Conservation (phyloP, 2,113 vertebrate species). For the Terrapene triunguis region DNA sequence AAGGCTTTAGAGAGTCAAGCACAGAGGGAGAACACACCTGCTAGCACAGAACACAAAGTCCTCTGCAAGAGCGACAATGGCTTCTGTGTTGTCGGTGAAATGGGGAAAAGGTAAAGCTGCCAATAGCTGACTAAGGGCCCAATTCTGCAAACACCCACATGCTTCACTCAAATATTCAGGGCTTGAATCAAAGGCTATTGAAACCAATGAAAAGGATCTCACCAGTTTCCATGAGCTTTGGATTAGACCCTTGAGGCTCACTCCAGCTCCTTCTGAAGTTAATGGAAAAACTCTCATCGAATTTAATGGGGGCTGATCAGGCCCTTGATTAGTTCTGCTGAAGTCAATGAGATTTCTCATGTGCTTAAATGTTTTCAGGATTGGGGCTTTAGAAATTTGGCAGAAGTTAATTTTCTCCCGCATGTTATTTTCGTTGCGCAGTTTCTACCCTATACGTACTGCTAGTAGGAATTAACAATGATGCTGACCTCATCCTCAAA, state of each 20-base stretch:
- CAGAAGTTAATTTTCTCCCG: background rate
- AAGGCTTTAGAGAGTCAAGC: background rate
- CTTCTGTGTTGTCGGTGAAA: background rate
- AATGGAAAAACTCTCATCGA: background rate
- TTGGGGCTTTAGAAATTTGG: background rate
- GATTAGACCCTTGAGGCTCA: background rate
- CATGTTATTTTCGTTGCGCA: background rate
- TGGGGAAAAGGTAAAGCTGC: background rate
- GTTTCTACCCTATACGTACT: background rate
- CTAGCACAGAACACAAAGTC: background rate
- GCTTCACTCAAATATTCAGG: background rate
- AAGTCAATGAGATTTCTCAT: background rate
- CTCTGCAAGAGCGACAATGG: background rate
- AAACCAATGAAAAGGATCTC: background rate
- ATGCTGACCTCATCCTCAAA: background rate
- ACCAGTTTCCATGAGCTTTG: background rate
- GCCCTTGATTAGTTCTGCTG: background rate
- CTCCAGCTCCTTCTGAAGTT: background rate
- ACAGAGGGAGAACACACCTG: rapidly evolving
- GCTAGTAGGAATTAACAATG: background rate
- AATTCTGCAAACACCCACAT: background rate
- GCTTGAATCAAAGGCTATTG: background rate
- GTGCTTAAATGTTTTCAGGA: background rate
- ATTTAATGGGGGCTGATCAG: background rate
- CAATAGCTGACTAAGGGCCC: background rate